A percentile compares a stretch with the other conserved stretches of the same genome.
phyloP scores from a whole-genome alignment of 2,797 vertebrate genomes.

The Odontamblyopus rebecca region DNA sequence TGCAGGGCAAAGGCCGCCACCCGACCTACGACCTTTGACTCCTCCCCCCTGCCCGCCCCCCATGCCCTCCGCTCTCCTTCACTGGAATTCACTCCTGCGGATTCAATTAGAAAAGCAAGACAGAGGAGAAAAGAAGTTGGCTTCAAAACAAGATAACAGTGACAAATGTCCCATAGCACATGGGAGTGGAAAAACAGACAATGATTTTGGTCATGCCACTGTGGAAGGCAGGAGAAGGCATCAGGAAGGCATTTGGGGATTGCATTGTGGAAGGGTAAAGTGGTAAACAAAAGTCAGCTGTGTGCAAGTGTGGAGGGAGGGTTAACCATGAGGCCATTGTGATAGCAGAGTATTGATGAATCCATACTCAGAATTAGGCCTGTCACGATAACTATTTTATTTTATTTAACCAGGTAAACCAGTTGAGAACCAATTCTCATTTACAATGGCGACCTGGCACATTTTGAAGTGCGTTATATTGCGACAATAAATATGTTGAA shows the following conservation, averaged over 20 bases:
- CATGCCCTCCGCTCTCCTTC: slow-evolving; percentile 38
- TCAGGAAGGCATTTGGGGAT: slow-evolving; percentile 9
- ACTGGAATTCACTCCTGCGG: slow-evolving; percentile 69
- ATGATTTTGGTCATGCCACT: slow-evolving; percentile 10
- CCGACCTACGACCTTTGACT: slow-evolving; percentile 49
- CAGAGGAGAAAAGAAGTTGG: slow-evolving; percentile 13
- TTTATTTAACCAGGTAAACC: no score
- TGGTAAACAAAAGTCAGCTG: slow-evolving; percentile 19
- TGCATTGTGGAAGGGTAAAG: slow-evolving; percentile 13
- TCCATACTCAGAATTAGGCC: not conserved
- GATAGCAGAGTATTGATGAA: not conserved
- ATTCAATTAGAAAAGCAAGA: slow-evolving; percentile 63
- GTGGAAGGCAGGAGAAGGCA: slow-evolving; percentile 2
- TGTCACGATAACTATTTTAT: no score
- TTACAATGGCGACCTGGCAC: no score
- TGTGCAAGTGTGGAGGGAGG: slow-evolving; percentile 2
- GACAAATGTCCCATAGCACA: slow-evolving; percentile 50
- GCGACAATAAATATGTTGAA: no score
- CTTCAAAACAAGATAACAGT: slow-evolving; percentile 53
- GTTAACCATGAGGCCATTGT: not conserved
- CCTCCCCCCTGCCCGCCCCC: slow-evolving; percentile 45
- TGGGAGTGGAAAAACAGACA: slow-evolving; percentile 23
- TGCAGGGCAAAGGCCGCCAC: slow-evolving; percentile 52
- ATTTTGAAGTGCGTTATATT: no score
- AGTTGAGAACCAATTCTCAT: no score